Evolutionary conservation across 2,113 vertebrate genomes (phyloP), one percentile per base, ranked within the genome.

Genomic region (Galeopterus variegatus): DNA sequence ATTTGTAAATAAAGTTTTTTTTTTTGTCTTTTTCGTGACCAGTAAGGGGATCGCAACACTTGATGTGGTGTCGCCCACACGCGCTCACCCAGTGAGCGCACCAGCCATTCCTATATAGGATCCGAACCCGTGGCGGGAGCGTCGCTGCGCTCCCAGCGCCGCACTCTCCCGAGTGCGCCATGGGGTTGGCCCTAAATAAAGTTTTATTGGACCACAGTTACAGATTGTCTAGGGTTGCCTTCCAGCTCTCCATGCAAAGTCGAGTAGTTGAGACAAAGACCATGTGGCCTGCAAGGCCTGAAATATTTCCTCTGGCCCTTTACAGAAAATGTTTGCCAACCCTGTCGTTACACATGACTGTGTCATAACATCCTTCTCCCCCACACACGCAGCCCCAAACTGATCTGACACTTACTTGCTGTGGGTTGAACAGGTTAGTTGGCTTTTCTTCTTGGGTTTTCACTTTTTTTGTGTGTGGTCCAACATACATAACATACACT

Each of bases 271-370:
- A 1, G 2, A 23, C 50, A 41, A 19, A 73, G 65, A n/a, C 64
- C 28, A 26, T 13, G 18, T 33, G 73, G 92, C 54, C 36, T 12
- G 4, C 3, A 11, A 54, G 31, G 48, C 28, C 58, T 58, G 5
- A 50, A 48, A 19, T 67, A 31, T 48, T 56, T 58, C 50, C 12
- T 12, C 23, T 12, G 18, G 18, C 23, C 26, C 56, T 62, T 84
- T n/a, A 52, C 4, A 28, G 45, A 48, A 83, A 50, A 36, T 6
- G 12, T 45, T 17, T 48, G 70, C 33, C 13, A 4, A 36, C 52
- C 11, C 24, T 2, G 17, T n/a, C n/a, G n/a, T n/a, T 13, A 17
- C 1, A n/a, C n/a, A 1, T 24, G 6, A n/a, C 45, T 33, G 48
- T 62, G 85, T 67, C 81, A 36, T 31, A 2, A 0, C 56, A 56